Conservation (phyloP, 1,140 invertebrate species). For the Trachelipus rathkii region DNA sequence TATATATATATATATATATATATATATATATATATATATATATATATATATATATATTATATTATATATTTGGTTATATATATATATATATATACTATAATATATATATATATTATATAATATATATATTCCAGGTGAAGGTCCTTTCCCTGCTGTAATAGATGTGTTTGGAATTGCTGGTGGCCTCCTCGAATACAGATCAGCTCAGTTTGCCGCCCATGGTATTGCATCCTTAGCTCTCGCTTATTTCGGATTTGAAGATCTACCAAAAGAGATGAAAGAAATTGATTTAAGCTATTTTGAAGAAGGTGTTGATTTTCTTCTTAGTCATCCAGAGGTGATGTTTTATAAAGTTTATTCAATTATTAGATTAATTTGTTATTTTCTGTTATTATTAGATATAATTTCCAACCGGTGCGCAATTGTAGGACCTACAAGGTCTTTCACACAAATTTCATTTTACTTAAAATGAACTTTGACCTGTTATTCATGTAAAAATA, state of each 20-base stretch:
- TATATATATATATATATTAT: slow-evolving; percentile 18
- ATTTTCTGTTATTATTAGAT: no score
- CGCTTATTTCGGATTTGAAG: slow-evolving; percentile 39
- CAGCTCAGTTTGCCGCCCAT: slow-evolving; percentile 33
- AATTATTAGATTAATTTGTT: no score
- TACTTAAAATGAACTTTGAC: no score
- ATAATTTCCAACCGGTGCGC: no score
- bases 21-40: slow-evolving; percentile 19
- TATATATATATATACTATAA: background rate
- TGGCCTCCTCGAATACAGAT: slow-evolving; percentile 31
- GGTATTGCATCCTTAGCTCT: slow-evolving; percentile 37
- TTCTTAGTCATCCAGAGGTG: slow-evolving; percentile 18
- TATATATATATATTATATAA: slow-evolving; percentile 9
- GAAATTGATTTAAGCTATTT: slow-evolving; percentile 34
- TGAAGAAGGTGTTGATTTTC: slow-evolving; percentile 22
- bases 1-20: no score
- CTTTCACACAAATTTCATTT: no score
- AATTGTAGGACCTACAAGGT: no score
- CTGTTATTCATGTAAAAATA: no score
- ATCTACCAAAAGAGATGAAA: slow-evolving; percentile 26
- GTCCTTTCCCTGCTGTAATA: slow-evolving; percentile 39
- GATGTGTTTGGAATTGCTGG: slow-evolving; percentile 39
- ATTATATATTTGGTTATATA: background rate
- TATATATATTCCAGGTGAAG: slow-evolving; percentile 24
- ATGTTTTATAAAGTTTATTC: no score